A percentile compares a stretch with the other conserved stretches of the same genome.
These are phyloP conservation scores for Papilio polytes DNA, from an alignment of 1,140 invertebrate genomes.

Conservation along the genomic window DNA sequence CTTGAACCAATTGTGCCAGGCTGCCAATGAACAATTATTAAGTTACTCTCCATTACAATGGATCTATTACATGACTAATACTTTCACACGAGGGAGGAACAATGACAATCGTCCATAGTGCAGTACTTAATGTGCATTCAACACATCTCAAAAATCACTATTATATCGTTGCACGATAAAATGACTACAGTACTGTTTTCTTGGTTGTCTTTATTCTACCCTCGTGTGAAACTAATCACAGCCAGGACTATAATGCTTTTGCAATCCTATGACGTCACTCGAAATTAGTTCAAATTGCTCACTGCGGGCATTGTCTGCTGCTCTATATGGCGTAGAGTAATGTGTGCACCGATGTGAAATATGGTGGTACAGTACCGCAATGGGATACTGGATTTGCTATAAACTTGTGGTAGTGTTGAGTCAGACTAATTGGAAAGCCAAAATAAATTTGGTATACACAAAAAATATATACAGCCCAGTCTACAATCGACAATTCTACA, in stretches of 20 bases:
- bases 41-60: slow-evolving; percentile 17
- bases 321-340: slow-evolving; percentile 31
- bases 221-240: not conserved
- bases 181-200: not conserved
- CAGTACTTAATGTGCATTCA: not conserved
- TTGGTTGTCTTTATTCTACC: not conserved
- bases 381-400: not conserved
- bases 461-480: not conserved
- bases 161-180: too few relatives aligned
- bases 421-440: not conserved
- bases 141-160: too few relatives aligned
- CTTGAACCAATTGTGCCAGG: too few relatives aligned
- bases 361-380: slow-evolving; percentile 5
- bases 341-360: slow-evolving; percentile 27
- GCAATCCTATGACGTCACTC: slow-evolving; percentile 45
- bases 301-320: slow-evolving; percentile 9
- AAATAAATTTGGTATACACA: not conserved
- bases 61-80: slow-evolving; percentile 45
- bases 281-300: slow-evolving; percentile 46
- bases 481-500: too few relatives aligned
- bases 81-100: not conserved
- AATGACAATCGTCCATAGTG: not conserved
- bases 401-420: not conserved
- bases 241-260: slow-evolving; percentile 23
- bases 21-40: not conserved